A percentile compares a stretch with the other conserved stretches of the same genome.
Conservation (phyloP, 2,888 invertebrate species). For the Caenorhabditis japonica region DNA sequence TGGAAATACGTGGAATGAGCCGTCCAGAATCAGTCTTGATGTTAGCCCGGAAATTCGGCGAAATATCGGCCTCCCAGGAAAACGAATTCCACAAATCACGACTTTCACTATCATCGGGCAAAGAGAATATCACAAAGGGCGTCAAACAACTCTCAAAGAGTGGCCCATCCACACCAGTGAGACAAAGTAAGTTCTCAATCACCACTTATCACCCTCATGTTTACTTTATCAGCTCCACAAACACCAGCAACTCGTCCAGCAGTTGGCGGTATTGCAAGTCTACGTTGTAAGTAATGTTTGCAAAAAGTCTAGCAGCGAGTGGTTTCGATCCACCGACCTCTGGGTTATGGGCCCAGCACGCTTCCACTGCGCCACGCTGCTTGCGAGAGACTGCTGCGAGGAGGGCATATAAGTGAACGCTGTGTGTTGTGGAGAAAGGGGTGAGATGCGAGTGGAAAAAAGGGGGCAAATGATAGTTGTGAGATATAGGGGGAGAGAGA, state of each 20-base stretch:
- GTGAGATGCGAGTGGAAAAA: not conserved
- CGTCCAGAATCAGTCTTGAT: constrained; percentile 63
- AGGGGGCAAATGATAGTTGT: not conserved
- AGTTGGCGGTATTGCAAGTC: constrained; percentile 49
- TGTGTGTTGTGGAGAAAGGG: not conserved
- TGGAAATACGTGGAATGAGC: constrained; percentile 56
- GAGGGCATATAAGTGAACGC: constrained; percentile 5
- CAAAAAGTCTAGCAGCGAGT: constrained; percentile 66
- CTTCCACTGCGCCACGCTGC: constrained; percentile 78
- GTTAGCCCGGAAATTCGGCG: constrained; percentile 60
- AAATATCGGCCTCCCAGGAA: constrained; percentile 57
- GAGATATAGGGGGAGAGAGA: constrained; percentile 1
- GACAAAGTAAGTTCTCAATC: constrained; percentile 27
- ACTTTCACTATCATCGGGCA: constrained; percentile 40
- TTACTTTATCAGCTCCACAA: no score
- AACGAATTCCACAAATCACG: constrained; percentile 60
- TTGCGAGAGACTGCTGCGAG: constrained; percentile 2
- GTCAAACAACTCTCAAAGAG: constrained; percentile 26
- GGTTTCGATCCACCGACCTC: constrained; percentile 84
- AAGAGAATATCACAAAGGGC: constrained; percentile 38
- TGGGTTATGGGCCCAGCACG: constrained; percentile 90
- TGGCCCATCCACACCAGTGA: constrained; percentile 45
- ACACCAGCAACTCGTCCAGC: constrained; percentile 6
- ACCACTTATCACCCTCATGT: not conserved
- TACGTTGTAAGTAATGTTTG: constrained; percentile 25